These are phyloP conservation scores for Mystacornis crossleyi DNA, from an alignment of 2,113 vertebrate species.

Conservation along the genomic window DNA sequence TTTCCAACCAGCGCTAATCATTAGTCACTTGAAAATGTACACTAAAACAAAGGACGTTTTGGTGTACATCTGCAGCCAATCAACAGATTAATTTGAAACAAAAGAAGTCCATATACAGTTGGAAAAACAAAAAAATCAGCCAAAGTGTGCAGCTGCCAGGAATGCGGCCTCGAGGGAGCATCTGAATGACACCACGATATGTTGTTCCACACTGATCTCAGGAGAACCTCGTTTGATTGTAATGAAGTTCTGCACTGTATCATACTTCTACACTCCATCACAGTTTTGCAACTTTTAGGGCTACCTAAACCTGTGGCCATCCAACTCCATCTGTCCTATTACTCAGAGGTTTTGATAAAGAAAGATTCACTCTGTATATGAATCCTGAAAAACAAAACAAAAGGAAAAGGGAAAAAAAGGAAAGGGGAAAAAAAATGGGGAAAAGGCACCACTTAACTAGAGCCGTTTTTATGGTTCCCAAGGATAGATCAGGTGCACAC, in stretches of 20 bases:
- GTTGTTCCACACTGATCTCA: neutral
- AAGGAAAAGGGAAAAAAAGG: accelerated
- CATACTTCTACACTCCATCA: neutral
- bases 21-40: slow-evolving; percentile 38
- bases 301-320: neutral
- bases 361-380: neutral
- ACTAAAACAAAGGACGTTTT: slow-evolving; percentile 27
- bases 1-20: slow-evolving; percentile 35
- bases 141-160: slow-evolving; percentile 23
- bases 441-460: no score
- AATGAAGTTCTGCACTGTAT: neutral
- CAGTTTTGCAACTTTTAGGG: neutral
- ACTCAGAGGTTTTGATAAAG: neutral
- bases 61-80: slow-evolving; percentile 56
- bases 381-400: neutral
- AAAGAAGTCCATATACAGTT: slow-evolving; percentile 59
- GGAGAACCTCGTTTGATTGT: neutral
- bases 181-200: neutral
- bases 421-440: accelerated
- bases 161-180: slow-evolving; percentile 23
- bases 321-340: neutral
- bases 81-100: slow-evolving; percentile 52
- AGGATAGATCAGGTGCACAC: neutral
- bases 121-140: slow-evolving; percentile 53
- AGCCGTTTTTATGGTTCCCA: neutral